phyloP scores from a whole-genome alignment of 2,888 invertebrate species.

The Nephrotoma guestfalica region DNA sequence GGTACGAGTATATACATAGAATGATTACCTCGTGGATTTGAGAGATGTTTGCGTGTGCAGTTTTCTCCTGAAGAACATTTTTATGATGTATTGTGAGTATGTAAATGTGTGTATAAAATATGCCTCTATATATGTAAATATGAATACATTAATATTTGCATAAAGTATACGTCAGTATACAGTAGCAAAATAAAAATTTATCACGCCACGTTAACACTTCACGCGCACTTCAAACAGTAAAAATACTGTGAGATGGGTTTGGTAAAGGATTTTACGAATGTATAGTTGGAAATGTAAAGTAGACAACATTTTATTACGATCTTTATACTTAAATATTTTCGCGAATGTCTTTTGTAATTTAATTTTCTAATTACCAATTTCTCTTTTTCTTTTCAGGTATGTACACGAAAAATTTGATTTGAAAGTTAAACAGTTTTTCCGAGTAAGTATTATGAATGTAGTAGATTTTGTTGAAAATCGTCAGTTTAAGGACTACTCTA shows the following conservation, averaged over 20 bases:
- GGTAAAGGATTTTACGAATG: not conserved
- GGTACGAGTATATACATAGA: not conserved
- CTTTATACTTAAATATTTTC: not conserved
- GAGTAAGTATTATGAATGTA: too few relatives aligned
- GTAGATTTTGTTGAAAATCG: too few relatives aligned
- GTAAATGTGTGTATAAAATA: not conserved
- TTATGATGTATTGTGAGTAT: not conserved
- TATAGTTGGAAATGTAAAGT: not conserved
- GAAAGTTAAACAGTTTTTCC: too few relatives aligned
- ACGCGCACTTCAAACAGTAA: not conserved
- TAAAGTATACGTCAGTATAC: not conserved
- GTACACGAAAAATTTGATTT: not conserved
- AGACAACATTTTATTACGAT: not conserved
- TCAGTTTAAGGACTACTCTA: too few relatives aligned
- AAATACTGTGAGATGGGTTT: not conserved
- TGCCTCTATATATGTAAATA: not conserved
- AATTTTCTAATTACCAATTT: not conserved
- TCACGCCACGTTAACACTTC: not conserved
- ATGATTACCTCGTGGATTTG: not conserved
- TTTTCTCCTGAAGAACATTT: not conserved
- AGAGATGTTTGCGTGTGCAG: not conserved
- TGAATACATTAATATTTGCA: not conserved
- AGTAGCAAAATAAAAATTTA: not conserved
- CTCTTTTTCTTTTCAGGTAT: not conserved
- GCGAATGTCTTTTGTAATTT: not conserved